Percentiles rank a stretch among this genome's conserved stretches.
Conservation (phyloP, 2,888 invertebrate genomes). For the Andrena minutula region DNA sequence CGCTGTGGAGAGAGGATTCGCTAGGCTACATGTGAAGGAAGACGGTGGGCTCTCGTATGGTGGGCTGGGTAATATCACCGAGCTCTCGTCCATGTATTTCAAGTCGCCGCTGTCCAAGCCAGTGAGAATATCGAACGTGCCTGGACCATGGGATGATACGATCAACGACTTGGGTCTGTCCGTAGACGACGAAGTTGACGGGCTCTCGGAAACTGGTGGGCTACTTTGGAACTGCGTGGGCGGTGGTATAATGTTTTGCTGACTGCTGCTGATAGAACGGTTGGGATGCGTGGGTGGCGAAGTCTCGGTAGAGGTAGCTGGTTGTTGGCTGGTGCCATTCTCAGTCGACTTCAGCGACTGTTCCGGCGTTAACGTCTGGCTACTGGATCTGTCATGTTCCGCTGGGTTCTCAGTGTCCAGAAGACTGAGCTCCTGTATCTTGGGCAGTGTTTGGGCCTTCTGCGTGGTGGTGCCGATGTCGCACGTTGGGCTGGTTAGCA, state of each 20-base stretch:
- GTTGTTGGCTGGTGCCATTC: conserved; percentile 51
- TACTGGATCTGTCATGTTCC: conserved; percentile 83
- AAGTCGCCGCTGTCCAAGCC: conserved; percentile 95
- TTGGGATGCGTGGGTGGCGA: conserved; percentile 75
- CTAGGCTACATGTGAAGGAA: conserved; percentile 85
- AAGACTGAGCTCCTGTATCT: conserved; percentile 88
- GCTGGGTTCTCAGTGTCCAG: conserved; percentile 88
- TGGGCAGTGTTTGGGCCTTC: conserved; percentile 86
- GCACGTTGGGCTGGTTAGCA: conserved; percentile 79
- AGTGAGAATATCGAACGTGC: conserved; percentile 91
- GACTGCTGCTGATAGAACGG: conserved; percentile 70
- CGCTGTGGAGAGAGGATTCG: conserved; percentile 85
- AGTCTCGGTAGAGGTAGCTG: conserved; percentile 67
- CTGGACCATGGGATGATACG: conserved; percentile 86
- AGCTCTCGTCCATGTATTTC: conserved; percentile 96
- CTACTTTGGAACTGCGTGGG: conserved; percentile 91
- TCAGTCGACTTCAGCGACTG: conserved; percentile 76
- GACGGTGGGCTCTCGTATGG: conserved; percentile 92
- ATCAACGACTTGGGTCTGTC: conserved; percentile 76
- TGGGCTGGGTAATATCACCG: conserved; percentile 92
- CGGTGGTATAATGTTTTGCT: conserved; percentile 90
- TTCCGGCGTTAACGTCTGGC: conserved; percentile 83
- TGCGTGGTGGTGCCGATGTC: conserved; percentile 68
- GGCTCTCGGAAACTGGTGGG: conserved; percentile 88
- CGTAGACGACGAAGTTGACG: conserved; percentile 82